Evolutionary conservation across 2,797 vertebrate species (phyloP).

Genomic region (Lagocephalus sceleratus): DNA sequence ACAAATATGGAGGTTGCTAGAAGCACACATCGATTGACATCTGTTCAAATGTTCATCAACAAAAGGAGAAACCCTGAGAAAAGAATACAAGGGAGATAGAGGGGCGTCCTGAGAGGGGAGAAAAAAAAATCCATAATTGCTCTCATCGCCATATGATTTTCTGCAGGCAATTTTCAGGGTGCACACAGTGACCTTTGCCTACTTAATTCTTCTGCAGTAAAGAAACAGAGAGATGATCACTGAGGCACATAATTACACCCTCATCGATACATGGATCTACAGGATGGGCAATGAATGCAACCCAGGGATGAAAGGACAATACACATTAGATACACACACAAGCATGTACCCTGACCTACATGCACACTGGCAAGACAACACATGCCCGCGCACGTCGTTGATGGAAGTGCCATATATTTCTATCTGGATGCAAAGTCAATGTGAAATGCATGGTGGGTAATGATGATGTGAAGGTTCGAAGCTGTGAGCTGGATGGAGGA

Average conservation of each 20-base stretch:
- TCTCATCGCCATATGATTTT: conserved; percentile 81
- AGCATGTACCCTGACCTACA: conserved; percentile 32
- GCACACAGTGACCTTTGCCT: conserved; percentile 79
- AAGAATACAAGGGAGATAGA: conserved; percentile 33
- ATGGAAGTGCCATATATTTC: conserved; percentile 53
- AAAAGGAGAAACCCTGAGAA: conserved; percentile 63
- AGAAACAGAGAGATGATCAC: conserved; percentile 79
- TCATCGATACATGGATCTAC: conserved; percentile 80
- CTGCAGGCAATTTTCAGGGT: conserved; percentile 76
- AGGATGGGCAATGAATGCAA: conserved; percentile 69
- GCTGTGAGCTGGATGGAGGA: conserved; percentile 71
- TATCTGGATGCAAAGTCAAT: conserved; percentile 73
- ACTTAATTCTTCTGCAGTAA: conserved; percentile 81
- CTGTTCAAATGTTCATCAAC: conserved; percentile 73
- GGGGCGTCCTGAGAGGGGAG: conserved; percentile 49
- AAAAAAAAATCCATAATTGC: conserved; percentile 79
- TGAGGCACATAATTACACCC: conserved; percentile 81
- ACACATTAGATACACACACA: conserved; percentile 49
- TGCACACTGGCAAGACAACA: conserved; percentile 42
- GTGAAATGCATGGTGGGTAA: conserved; percentile 76
- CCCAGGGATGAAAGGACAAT: conserved; percentile 69
- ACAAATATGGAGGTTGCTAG: conserved; percentile 67
- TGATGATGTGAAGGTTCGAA: conserved; percentile 73
- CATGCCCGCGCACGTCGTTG: conserved; percentile 45
- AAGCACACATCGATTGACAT: conserved; percentile 74